Evolutionary conservation across 2,113 vertebrate genomes (phyloP), one percentile per base, ranked within the genome.

Genomic region (Malaclemys terrapin): DNA sequence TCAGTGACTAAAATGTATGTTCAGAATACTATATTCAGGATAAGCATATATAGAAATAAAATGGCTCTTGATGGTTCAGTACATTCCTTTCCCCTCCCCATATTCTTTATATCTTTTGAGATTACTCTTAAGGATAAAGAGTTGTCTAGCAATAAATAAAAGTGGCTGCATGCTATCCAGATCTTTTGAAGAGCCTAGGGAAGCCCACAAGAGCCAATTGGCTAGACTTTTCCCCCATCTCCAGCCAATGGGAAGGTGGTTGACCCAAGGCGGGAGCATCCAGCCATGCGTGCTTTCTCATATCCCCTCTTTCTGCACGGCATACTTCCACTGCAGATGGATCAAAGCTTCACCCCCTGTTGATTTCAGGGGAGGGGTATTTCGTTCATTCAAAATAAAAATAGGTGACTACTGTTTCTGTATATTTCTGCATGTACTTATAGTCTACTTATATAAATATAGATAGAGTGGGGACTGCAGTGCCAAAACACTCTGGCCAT

Each of bases 391-490:
- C 72, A 82, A 59, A 94, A 75, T 84, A 54, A 0, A 5, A 83
- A 75, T 84, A 93, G 84, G 13, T 59, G 81, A 83, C 12, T 54
- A 80, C 16, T 49, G 6, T 87, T 96, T 93, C 93, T 89, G 56
- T 93, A 72, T 90, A 91, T 47, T 95, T 96, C 59, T 35, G 81
- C 88, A 88, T 89, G 38, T 76, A 89, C 88, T 0, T 0, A 83
- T 96, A 85, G n/a, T 59, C 59, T 93, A 88, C 72, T 92, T 94
- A 85, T 95, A 92, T 82, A 87, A 80, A 93, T 72, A 72, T n/a
- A 96, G 93, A 95, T 78, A 7, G 10, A 76, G 87, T 53, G 27
- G 79, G 57, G 90, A 94, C 80, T 88, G 22, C 54, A 75, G 53
- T 95, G 91, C 87, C 95, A 89, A 92, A 88, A 88, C 11, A 0